A percentile compares a stretch with the other conserved stretches of the same genome.
phyloP scores from a whole-genome alignment of 2,888 invertebrate genomes.

The Mimachlamys varia region DNA sequence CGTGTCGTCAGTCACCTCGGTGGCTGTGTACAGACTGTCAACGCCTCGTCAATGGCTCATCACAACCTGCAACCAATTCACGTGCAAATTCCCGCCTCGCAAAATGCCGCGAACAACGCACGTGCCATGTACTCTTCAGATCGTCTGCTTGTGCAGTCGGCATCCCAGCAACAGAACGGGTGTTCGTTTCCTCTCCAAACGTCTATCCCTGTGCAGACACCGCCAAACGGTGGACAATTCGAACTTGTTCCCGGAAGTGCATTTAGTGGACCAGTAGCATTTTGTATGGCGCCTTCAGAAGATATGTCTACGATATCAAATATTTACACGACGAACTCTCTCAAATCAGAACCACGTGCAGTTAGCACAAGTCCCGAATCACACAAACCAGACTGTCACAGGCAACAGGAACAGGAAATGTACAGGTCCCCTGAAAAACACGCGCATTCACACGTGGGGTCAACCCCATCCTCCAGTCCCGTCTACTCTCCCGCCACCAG shows the following conservation, averaged over 20 bases:
- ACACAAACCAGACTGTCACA: neutral
- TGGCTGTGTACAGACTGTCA: constrained; percentile 62
- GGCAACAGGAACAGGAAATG: constrained; percentile 12
- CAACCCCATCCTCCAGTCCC: constrained; percentile 43
- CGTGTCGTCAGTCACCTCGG: constrained; percentile 74
- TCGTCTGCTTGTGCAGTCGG: constrained; percentile 46
- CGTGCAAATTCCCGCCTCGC: constrained; percentile 64
- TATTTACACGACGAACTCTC: constrained; percentile 42
- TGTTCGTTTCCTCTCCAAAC: constrained; percentile 37
- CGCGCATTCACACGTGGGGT: neutral
- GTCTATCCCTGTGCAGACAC: constrained; percentile 40
- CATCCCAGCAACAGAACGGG: constrained; percentile 45
- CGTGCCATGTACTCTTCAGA: constrained; percentile 45
- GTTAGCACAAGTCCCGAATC: neutral
- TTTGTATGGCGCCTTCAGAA: constrained; percentile 44
- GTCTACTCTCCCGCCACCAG: constrained; percentile 43
- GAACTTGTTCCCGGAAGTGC: constrained; percentile 60
- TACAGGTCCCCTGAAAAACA: constrained; percentile 3
- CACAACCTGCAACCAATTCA: constrained; percentile 59
- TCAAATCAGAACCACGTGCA: constrained; percentile 7
- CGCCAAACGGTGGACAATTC: constrained; percentile 58
- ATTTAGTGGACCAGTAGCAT: constrained; percentile 46
- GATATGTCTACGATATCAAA: constrained; percentile 39
- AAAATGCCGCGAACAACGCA: constrained; percentile 47
- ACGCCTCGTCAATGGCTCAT: constrained; percentile 49